Evolutionary conservation across 37 sponge, comb jelly and placozoan species (phyloP).

Genomic region (Chondrosia reniformis): DNA sequence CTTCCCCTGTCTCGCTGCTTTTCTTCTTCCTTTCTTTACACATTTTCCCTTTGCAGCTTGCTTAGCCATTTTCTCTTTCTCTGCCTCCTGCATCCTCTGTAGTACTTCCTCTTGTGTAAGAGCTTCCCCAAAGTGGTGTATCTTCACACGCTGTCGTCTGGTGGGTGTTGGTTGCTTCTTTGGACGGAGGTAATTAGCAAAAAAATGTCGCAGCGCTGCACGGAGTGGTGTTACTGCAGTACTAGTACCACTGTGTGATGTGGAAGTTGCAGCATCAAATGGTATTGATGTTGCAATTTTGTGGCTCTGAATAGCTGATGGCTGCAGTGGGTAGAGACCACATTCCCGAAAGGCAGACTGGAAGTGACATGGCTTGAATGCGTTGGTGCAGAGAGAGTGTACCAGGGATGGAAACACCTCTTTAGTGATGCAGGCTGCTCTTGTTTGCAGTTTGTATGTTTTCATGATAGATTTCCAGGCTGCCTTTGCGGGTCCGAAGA

Average conservation of each 20-base stretch:
- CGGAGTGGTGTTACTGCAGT: slow-evolving; percentile 21
- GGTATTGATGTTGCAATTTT: slow-evolving; percentile 22
- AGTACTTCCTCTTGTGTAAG: slow-evolving; percentile 39
- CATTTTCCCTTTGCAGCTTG: not conserved
- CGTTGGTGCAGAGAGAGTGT: slow-evolving; percentile 11
- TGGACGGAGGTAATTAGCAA: slow-evolving; percentile 1
- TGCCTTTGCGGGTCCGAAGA: slow-evolving; percentile 47
- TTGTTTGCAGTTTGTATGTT: slow-evolving; percentile 22
- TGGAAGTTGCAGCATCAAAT: not conserved
- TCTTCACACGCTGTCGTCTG: not conserved
- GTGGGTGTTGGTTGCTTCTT: not conserved
- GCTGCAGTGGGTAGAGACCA: slow-evolving; percentile 42
- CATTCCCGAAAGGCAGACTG: slow-evolving; percentile 30
- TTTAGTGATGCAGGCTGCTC: slow-evolving; percentile 33
- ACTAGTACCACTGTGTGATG: not conserved
- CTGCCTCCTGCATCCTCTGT: slow-evolving; percentile 27
- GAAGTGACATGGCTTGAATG: slow-evolving; percentile 22
- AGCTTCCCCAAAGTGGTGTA: slow-evolving; percentile 45
- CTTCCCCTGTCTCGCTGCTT: not conserved
- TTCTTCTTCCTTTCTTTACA: not conserved
- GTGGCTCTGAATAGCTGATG: slow-evolving; percentile 19
- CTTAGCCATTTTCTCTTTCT: slow-evolving; percentile 17
- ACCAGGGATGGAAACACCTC: slow-evolving; percentile 41
- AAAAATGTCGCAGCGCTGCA: slow-evolving; percentile 2
- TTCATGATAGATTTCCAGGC: slow-evolving; percentile 49